Percentiles rank a stretch among this genome's conserved stretches.
Evolutionary conservation across 2,888 invertebrate species (phyloP).

Genomic region (Dyspetes luteomarginatus): DNA sequence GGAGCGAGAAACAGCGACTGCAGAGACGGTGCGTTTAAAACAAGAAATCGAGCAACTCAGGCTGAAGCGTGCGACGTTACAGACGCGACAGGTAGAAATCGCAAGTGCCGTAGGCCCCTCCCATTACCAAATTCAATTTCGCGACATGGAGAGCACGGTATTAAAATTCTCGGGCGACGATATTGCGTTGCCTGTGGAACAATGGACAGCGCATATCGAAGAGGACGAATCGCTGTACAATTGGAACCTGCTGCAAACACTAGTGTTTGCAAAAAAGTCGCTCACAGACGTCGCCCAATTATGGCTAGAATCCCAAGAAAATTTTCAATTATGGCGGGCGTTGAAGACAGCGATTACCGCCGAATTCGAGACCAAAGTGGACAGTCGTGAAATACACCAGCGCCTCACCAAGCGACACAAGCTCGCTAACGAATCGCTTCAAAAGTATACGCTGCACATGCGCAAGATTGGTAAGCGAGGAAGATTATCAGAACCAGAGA

Average conservation of each 20-base stretch:
- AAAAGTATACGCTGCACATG: constrained; percentile 33
- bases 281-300: constrained; percentile 62
- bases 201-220: constrained; percentile 73
- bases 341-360: constrained; percentile 3
- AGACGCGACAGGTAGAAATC: background rate
- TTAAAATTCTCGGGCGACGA: constrained; percentile 24
- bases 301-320: constrained; percentile 25
- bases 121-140: constrained; percentile 17
- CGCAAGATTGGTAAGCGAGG: constrained; percentile 35
- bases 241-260: constrained; percentile 72
- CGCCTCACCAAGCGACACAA: constrained; percentile 17
- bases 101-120: constrained; percentile 19
- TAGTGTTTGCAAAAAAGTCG: constrained; percentile 73
- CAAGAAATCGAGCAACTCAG: constrained; percentile 3
- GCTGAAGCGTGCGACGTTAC: background rate
- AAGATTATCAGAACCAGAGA: constrained; percentile 8
- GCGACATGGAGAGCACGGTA: constrained; percentile 28
- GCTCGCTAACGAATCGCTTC: constrained; percentile 15
- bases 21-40: background rate
- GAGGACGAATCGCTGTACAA: constrained; percentile 68
- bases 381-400: constrained; percentile 28
- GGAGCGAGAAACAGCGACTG: background rate
- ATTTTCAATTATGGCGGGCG: constrained; percentile 23
- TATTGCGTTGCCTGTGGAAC: constrained; percentile 64
- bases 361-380: constrained; percentile 28